phyloP scores from a whole-genome alignment of 2,113 vertebrate species.

The Pavo muticus region DNA sequence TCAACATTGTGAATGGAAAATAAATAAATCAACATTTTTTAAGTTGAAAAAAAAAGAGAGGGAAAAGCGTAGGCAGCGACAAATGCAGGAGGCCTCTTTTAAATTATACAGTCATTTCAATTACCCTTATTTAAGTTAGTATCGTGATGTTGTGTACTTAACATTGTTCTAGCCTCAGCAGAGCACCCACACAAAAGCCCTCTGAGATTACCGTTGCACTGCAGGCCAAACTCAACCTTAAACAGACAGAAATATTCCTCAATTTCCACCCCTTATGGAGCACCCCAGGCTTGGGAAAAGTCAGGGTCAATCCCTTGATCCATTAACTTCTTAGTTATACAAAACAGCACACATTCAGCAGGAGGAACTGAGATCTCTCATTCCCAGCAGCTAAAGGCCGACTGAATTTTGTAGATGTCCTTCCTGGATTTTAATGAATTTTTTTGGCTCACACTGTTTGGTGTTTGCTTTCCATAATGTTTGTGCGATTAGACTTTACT shows the following conservation, averaged over 20 bases:
- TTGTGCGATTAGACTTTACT: slow-evolving; percentile 24
- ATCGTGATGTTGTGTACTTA: not conserved
- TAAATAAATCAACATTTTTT: not conserved
- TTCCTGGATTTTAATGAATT: not conserved
- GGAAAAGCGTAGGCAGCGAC: not conserved
- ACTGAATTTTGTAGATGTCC: not conserved
- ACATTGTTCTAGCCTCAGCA: not conserved
- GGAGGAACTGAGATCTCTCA: not conserved
- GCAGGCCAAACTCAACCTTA: not conserved
- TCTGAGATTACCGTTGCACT: not conserved
- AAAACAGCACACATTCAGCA: not conserved
- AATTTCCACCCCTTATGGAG: not conserved
- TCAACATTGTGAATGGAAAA: not conserved
- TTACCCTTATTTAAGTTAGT: not conserved
- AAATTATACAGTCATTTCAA: not conserved
- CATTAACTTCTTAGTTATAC: not conserved
- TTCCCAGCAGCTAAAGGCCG: not conserved
- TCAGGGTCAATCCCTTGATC: not conserved
- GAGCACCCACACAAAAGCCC: not conserved
- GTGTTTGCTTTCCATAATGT: slow-evolving; percentile 11
- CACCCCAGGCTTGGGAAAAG: not conserved
- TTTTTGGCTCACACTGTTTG: not conserved
- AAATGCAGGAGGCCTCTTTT: not conserved
- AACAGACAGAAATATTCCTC: not conserved
- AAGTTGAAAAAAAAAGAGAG: not conserved